Evolutionary conservation across 2,888 invertebrate genomes (phyloP).

Genomic region (Heliconius cydno): DNA sequence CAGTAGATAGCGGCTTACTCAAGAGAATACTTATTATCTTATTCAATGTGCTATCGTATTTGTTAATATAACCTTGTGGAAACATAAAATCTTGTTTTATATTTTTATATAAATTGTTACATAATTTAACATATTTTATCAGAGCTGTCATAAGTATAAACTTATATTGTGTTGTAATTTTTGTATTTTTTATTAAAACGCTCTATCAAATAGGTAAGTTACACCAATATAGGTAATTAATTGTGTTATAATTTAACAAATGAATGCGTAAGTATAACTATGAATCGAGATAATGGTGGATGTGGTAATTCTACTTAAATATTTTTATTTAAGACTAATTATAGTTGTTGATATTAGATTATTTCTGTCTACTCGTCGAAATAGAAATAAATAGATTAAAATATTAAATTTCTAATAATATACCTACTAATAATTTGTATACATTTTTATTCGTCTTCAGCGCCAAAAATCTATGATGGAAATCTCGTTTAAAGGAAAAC

Average conservation of each 20-base stretch:
- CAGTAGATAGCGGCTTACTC: background rate
- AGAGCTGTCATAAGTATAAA: background rate
- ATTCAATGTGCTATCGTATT: slow-evolving; percentile 7
- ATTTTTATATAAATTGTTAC: background rate
- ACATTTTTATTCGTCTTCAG: background rate
- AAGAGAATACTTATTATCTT: slow-evolving; percentile 6
- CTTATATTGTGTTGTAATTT: background rate
- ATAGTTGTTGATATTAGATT: background rate
- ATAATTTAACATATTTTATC: slow-evolving; percentile 9
- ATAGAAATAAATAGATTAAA: background rate
- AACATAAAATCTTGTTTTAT: background rate
- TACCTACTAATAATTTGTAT: background rate
- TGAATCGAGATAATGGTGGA: no score
- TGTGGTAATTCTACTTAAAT: background rate
- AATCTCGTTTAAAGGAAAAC: slow-evolving; percentile 88
- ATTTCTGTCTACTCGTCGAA: background rate
- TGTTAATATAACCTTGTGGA: slow-evolving; percentile 19
- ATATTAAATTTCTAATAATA: no score
- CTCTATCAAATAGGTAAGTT: background rate
- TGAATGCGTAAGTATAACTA: no score
- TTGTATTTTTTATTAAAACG: background rate
- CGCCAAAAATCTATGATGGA: slow-evolving; percentile 80
- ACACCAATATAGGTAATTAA: background rate
- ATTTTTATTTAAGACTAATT: background rate
- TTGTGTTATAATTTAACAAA: background rate